Base-by-base conservation (phyloP, 1,140 invertebrate genomes). In the Lethocerus indicus region DNA sequence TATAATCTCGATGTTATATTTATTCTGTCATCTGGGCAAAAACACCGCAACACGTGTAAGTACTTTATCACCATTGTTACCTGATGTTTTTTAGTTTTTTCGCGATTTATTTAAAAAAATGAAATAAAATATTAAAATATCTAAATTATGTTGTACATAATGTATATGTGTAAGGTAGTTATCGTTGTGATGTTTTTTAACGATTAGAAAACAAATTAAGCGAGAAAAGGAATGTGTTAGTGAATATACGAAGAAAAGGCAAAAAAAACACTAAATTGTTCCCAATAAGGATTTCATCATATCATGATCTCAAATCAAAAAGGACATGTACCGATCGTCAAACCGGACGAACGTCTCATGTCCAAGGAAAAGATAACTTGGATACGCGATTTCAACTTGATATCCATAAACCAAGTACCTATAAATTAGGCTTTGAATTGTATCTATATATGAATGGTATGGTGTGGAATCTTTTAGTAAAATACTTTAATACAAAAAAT, bases 121-220 rank as follows among this genome's bases (percentile, higher is more conserved):
- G 9, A 14, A 7, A 41, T 25, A 44, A n/a, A 18, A 20, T 23
- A 13, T 23, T 44, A 13, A 35, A 32, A 43, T 49, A 42, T 18
- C 51, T 52, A 49, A 52, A 48, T 48, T 52, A 49, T 52, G 47
- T 47, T 52, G 51, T 52, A 52, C 44, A 52, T 52, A 52, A 28
- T 51, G 50, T 51, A 46, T 24, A 51, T 51, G 35, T 43, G 45
- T 24, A 25, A 41, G 37, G 26, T 42, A 51, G 50, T 51, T 51
- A 51, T 44, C 47, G 50, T 51, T 51, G 44, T 51, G 50, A 51
- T 47, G 44, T 45, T 51, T 51, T 46, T 48, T 47, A n/a, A n/a
- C n/a, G n/a, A 27, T 37, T 48, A 37, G 37, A 20, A 23, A n/a
- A 37, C 20, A 48, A 27, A 45, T 20, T 39, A 39, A 48, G 16